Base-by-base conservation (phyloP, 2,888 invertebrate genomes). In the Julus scanicus region DNA sequence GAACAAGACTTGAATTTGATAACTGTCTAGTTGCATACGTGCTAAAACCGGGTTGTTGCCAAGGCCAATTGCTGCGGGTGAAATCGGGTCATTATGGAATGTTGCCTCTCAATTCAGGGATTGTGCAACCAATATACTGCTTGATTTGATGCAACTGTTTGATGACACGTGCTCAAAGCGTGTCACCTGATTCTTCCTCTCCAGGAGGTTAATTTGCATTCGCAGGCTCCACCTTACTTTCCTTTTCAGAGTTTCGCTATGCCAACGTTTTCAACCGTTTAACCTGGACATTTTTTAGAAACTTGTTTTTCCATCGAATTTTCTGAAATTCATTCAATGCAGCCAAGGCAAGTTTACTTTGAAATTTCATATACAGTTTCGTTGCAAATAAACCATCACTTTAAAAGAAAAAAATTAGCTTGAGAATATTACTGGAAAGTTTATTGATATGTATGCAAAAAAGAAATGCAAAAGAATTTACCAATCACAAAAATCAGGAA, bases 61-160 rank as follows among this genome's bases (percentile, higher is more conserved):
- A 71, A 71, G 71, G 71, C 20, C 71, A 71, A 29, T n/a, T n/a
- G 63, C 63, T 63, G 63, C 17, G 17, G 63, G 71, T 71, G 29
- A 71, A 71, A 2, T 29, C 71, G 71, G 71, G 71, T 71, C 71
- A 71, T 71, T 71, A 20, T 71, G 71, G 29, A 29, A 29, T 9
- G 71, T n/a, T 71, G 20, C 71, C 29, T 20, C 29, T 5, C 9
- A 29, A 29, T 71, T 71, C 20, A 29, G 29, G 29, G 29, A 2
- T 71, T 71, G 29, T 9, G 71, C 71, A 71, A 71, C 29, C 13
- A 15, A 4, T 20, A 5, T 9, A 9, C 29, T 71, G 71, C 71
- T 11, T 71, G 71, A 71, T 71, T 29, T 8, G 29, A 29, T 71
- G 71, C 71, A 71, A 71, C 71, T 71, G 71, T 29, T 71, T 71